phyloP scores from a whole-genome alignment of 1,140 invertebrate genomes.

The Leptopilina clavipes region DNA sequence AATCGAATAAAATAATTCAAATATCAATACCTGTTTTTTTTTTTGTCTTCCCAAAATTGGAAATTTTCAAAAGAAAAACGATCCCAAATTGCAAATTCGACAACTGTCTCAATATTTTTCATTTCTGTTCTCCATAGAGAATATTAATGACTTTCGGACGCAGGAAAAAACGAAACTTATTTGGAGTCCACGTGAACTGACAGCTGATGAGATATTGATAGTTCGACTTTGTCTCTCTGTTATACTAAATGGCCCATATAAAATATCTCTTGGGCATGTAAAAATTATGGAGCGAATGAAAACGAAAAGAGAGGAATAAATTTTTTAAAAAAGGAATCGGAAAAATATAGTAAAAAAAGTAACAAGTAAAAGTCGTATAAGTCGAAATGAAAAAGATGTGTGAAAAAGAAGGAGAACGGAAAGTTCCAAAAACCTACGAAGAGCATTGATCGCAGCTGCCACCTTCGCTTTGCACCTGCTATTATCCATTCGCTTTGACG shows the following conservation, averaged over 20 bases:
- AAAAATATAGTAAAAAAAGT: too few relatives aligned
- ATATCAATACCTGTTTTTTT: too few relatives aligned
- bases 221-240: not conserved
- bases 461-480: constrained; percentile 70
- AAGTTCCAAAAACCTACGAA: constrained; percentile 67
- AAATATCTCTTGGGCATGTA: not conserved
- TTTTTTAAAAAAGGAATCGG: too few relatives aligned
- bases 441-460: constrained; percentile 72
- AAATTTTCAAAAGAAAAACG: too few relatives aligned
- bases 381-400: constrained; percentile 24
- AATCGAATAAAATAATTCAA: too few relatives aligned
- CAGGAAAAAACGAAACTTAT: not conserved
- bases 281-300: too few relatives aligned
- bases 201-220: constrained; percentile 36
- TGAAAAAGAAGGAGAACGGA: constrained; percentile 4
- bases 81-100: too few relatives aligned
- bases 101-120: too few relatives aligned
- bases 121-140: not conserved
- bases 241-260: too few relatives aligned
- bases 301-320: too few relatives aligned
- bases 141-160: constrained; percentile 12
- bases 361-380: constrained; percentile 11
- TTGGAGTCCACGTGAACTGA: constrained; percentile 28
- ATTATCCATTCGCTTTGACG: constrained; percentile 66
- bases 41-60: too few relatives aligned